Evolutionary conservation across 2,888 invertebrate species (phyloP).

Genomic region (Fissipunctia ypsillon): DNA sequence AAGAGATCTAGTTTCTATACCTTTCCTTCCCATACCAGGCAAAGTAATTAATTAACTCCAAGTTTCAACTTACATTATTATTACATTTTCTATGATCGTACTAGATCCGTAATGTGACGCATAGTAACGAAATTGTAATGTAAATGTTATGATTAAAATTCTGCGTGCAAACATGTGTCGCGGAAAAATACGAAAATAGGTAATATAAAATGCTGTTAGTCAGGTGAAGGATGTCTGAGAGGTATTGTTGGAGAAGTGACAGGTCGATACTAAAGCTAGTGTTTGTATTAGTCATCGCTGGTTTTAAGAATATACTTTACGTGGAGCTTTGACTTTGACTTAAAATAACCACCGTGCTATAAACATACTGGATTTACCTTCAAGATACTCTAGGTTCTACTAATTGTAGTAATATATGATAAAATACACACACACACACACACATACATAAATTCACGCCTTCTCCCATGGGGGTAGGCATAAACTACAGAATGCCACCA

Average conservation of each 20-base stretch:
- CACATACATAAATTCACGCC: too few species aligned
- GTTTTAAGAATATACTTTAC: conserved; percentile 4
- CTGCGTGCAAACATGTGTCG: conserved; percentile 34
- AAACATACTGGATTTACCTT: background rate
- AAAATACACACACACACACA: too few species aligned
- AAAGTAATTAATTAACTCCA: conserved; percentile 26
- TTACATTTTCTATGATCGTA: conserved; percentile 27
- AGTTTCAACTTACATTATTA: conserved; percentile 8
- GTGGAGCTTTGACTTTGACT: too few species aligned
- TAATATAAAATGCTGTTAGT: conserved; percentile 43
- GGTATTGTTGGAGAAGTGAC: conserved; percentile 31
- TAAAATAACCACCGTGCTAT: background rate
- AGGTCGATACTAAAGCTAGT: conserved; percentile 32
- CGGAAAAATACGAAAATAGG: conserved; percentile 51
- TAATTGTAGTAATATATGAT: background rate
- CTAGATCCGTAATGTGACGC: conserved; percentile 41
- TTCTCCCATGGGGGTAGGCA: too few species aligned
- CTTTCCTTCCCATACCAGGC: conserved; percentile 21
- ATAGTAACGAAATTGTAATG: conserved; percentile 48
- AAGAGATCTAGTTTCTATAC: conserved; percentile 45
- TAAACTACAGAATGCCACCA: too few species aligned
- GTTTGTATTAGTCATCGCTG: conserved; percentile 37
- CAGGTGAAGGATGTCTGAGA: conserved; percentile 42
- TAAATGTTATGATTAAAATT: conserved; percentile 56
- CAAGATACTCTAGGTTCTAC: background rate